Percentiles rank a stretch among this genome's conserved stretches.
These are phyloP conservation scores for Macrophya alboannulata DNA, from an alignment of 2,888 invertebrate genomes.

Conservation along the genomic window DNA sequence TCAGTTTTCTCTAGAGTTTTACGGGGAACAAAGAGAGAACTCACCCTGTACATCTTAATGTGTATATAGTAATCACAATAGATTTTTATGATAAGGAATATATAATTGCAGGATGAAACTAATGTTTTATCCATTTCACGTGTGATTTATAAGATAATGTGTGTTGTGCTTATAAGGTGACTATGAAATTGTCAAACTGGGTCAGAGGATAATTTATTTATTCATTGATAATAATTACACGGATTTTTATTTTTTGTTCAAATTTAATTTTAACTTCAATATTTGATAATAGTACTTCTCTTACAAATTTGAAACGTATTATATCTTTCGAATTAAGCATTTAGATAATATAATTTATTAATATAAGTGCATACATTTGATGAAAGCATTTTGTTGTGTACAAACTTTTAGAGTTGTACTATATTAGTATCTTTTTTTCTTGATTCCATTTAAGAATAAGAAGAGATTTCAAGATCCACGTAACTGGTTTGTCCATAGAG, in stretches of 20 bases:
- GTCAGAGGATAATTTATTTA: conserved; percentile 38
- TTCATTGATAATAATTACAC: neutral
- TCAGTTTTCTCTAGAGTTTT: neutral
- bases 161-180: neutral
- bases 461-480: conserved; percentile 3
- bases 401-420: neutral
- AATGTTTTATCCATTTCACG: conserved; percentile 1
- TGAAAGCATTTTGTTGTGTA: neutral
- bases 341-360: conserved; percentile 2
- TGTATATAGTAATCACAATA: neutral
- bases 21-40: neutral
- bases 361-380: neutral
- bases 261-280: neutral
- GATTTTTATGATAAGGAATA: neutral
- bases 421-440: neutral
- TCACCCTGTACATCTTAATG: neutral
- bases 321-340: neutral
- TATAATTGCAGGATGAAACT: neutral
- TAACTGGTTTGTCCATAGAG: neutral
- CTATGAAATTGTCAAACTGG: conserved; percentile 6
- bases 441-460: conserved; percentile 1
- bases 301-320: neutral
- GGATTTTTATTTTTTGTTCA: neutral
- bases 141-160: conserved; percentile 17
- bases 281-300: neutral